phyloP scores from a whole-genome alignment of 2,888 invertebrate genomes.

The Thumatha senex region DNA sequence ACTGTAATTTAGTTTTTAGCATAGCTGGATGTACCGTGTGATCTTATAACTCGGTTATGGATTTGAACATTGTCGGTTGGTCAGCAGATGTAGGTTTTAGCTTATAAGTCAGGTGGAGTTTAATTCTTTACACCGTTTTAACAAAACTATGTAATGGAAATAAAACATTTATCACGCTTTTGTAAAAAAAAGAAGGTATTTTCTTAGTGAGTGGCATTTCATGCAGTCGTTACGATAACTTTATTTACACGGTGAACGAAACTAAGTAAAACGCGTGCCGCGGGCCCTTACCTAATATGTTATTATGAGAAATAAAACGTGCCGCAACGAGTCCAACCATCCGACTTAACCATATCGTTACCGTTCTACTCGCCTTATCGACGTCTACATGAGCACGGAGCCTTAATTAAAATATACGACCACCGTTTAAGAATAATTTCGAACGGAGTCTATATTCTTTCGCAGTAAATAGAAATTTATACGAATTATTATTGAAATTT shows the following conservation, averaged over 20 bases:
- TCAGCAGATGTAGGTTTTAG: too few species aligned
- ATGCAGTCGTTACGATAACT: constrained; percentile 60
- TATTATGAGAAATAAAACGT: constrained; percentile 78
- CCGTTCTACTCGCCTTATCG: constrained; percentile 62
- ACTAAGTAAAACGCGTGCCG: constrained; percentile 58
- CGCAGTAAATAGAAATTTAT: constrained; percentile 61
- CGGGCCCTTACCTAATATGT: constrained; percentile 66
- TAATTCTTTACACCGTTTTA: too few species aligned
- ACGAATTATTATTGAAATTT: constrained; percentile 53
- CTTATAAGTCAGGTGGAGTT: too few species aligned
- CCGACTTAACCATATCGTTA: constrained; percentile 49
- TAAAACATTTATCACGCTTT: constrained; percentile 40
- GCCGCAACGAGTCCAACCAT: constrained; percentile 48
- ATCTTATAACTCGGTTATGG: too few species aligned
- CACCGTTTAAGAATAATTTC: constrained; percentile 70
- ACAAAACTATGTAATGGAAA: not conserved
- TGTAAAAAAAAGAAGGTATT: constrained; percentile 25
- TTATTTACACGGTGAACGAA: constrained; percentile 69
- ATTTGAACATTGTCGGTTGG: too few species aligned
- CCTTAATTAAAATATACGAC: constrained; percentile 78
- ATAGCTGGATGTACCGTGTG: too few species aligned
- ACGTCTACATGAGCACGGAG: constrained; percentile 64
- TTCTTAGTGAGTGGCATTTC: constrained; percentile 44
- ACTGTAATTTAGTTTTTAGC: too few species aligned
- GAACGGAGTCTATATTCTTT: constrained; percentile 56